A percentile compares a stretch with the other conserved stretches of the same genome.
These are phyloP conservation scores for Drosophila ogumai DNA, from an alignment of 1,140 invertebrate genomes.

Conservation along the genomic window DNA sequence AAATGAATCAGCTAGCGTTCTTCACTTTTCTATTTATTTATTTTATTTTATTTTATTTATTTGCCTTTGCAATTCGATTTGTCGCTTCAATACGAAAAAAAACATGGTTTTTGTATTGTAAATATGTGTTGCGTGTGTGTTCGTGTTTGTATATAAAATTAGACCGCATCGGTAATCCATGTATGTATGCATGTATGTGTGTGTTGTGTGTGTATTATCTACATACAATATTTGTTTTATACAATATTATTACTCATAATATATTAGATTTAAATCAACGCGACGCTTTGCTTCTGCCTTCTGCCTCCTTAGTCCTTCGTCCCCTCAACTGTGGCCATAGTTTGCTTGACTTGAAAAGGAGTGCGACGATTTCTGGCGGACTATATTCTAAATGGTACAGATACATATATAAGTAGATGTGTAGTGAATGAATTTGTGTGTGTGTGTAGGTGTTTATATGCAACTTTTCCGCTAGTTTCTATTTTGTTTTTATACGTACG, in stretches of 20 bases:
- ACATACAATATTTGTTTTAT: conserved; percentile 59
- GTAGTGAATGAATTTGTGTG: conserved; percentile 27
- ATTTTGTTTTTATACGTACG: conserved; percentile 22
- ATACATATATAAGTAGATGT: conserved; percentile 35
- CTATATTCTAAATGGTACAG: conserved; percentile 61
- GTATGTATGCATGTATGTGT: conserved; percentile 22
- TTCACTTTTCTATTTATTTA: conserved; percentile 5
- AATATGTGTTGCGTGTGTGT: conserved; percentile 3
- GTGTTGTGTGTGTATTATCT: conserved; percentile 40
- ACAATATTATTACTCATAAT: conserved; percentile 52
- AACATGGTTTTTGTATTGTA: conserved; percentile 3
- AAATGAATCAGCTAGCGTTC: conserved; percentile 39
- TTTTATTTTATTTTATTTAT: conserved; percentile 37
- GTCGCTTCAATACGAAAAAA: conserved; percentile 18
- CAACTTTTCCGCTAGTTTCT: conserved; percentile 39
- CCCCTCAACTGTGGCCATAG: conserved; percentile 8
- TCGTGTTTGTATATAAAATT: conserved; percentile 35
- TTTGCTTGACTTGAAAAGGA: conserved; percentile 60
- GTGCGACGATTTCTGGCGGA: conserved; percentile 35
- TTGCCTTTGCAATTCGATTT: conserved; percentile 51
- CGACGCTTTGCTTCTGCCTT: conserved; percentile 39
- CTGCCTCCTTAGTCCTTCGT: neutral
- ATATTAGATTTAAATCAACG: conserved; percentile 46
- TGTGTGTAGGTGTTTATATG: conserved; percentile 32
- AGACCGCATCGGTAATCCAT: conserved; percentile 47